These are phyloP conservation scores for Oppia nitens DNA, from an alignment of 1,140 invertebrate species.

Conservation along the genomic window DNA sequence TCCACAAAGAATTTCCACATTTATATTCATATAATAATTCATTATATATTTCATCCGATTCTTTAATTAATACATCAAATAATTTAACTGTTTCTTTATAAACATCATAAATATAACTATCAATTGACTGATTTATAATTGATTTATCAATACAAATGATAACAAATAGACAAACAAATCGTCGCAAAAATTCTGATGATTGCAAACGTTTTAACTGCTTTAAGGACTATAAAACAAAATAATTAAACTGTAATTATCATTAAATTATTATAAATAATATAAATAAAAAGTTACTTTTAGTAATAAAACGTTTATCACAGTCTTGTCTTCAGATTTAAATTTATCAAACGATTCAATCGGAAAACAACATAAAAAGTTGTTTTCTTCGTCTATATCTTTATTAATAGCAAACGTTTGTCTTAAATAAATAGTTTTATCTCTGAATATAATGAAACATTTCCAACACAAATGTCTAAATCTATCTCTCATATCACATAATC, in stretches of 20 bases:
- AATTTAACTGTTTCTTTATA: not conserved
- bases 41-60: not conserved
- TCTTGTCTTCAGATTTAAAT: not conserved
- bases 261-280: not conserved
- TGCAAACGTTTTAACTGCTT: conserved; percentile 4
- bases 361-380: not conserved
- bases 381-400: not conserved
- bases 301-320: not conserved
- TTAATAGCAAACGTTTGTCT: not conserved
- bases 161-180: not conserved
- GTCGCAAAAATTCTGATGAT: conserved; percentile 6
- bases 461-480: not conserved
- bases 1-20: conserved; percentile 5
- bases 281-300: not conserved
- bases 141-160: conserved; percentile 1
- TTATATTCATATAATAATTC: not conserved
- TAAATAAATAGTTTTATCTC: not conserved
- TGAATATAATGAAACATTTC: not conserved
- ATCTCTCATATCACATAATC: not conserved
- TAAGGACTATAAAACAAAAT: conserved; percentile 3
- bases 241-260: not conserved
- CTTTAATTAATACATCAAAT: not conserved
- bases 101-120: not conserved
- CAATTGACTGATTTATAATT: not conserved
- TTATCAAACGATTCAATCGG: not conserved